A percentile compares a stretch with the other conserved stretches of the same genome.
These are phyloP conservation scores for Varecia variegata DNA, from an alignment of 2,797 vertebrate genomes.

Conservation along the genomic window DNA sequence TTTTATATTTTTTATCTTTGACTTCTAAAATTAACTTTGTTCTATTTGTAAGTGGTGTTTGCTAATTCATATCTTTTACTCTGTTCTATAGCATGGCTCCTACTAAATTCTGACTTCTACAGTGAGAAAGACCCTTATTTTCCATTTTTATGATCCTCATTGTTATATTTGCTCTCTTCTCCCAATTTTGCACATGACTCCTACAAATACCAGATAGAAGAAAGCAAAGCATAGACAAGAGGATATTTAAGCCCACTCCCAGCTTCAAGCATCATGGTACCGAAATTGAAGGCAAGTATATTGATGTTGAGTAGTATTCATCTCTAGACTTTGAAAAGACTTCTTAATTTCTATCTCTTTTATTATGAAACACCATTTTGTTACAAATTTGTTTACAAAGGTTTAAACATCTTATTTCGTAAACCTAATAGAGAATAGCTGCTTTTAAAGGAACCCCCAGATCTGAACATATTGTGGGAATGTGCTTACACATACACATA, in stretches of 20 bases:
- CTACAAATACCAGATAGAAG: background rate
- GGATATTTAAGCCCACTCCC: background rate
- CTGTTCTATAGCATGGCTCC: background rate
- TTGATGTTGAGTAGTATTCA: background rate
- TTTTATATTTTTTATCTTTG: background rate
- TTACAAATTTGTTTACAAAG: background rate
- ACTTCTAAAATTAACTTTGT: background rate
- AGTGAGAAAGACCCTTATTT: background rate
- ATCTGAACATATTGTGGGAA: fast-evolving
- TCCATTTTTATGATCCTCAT: background rate
- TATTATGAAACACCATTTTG: background rate
- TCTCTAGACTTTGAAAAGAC: background rate
- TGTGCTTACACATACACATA: background rate
- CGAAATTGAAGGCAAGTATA: background rate
- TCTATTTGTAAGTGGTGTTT: background rate
- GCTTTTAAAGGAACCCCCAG: background rate
- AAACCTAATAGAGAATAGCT: background rate
- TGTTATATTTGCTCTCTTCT: background rate
- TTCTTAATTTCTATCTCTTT: background rate
- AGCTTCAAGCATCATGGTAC: background rate
- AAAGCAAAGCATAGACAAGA: background rate
- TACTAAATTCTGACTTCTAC: background rate
- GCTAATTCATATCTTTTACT: background rate
- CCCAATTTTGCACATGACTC: background rate
- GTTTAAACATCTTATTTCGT: background rate